These are phyloP conservation scores for Allygus modestus DNA, from an alignment of 2,888 invertebrate species.

Conservation along the genomic window DNA sequence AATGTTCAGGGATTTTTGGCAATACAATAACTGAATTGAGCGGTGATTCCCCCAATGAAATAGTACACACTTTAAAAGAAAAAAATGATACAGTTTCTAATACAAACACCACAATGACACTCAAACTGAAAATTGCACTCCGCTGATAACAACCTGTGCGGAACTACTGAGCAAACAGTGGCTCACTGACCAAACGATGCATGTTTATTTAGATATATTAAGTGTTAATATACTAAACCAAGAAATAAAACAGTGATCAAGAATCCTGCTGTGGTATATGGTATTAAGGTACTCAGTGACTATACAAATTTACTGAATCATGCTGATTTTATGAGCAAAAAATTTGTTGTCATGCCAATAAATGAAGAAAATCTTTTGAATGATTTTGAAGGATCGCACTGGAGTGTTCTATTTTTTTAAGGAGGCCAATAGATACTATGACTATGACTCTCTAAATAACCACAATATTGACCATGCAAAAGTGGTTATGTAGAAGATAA, in stretches of 20 bases:
- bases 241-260: neutral
- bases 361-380: neutral
- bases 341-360: neutral
- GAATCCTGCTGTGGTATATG: neutral
- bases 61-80: neutral
- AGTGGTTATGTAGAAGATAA: neutral
- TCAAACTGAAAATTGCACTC: neutral
- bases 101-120: neutral
- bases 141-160: neutral
- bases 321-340: neutral
- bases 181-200: neutral
- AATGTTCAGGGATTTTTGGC: neutral
- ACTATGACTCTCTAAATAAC: neutral
- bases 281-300: neutral
- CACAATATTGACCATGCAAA: neutral
- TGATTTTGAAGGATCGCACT: conserved; percentile 1
- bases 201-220: neutral
- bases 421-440: neutral
- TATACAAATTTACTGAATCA: neutral
- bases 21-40: neutral
- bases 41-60: neutral
- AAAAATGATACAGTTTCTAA: neutral
- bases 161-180: neutral
- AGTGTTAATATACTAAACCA: neutral
- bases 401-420: conserved; percentile 12